These are phyloP conservation scores for Echinometra lucunter DNA, from an alignment of 53 echinoderm and acorn worm species.

Conservation along the genomic window DNA sequence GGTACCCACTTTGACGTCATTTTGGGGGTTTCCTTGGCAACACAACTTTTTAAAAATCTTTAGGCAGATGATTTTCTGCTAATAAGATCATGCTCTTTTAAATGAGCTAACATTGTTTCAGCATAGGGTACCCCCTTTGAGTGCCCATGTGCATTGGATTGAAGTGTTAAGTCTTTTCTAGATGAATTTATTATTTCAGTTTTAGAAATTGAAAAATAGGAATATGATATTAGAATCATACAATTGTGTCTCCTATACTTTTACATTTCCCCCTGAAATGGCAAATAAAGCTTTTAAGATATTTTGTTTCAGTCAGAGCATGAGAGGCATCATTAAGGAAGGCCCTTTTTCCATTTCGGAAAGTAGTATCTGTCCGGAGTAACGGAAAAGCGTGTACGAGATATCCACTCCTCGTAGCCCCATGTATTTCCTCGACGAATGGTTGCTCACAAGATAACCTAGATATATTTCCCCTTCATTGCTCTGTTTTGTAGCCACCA, in stretches of 20 bases:
- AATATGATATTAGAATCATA: background rate
- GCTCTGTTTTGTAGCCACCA: conserved; percentile 2
- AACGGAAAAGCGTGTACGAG: conserved; percentile 36
- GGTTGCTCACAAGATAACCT: conserved; percentile 39
- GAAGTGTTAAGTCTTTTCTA: too few relatives aligned
- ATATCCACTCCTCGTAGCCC: conserved; percentile 39
- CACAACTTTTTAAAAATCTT: too few relatives aligned
- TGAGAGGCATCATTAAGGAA: conserved; percentile 4
- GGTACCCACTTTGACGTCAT: too few relatives aligned
- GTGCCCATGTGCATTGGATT: too few relatives aligned
- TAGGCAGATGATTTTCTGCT: too few relatives aligned
- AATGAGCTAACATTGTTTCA: too few relatives aligned
- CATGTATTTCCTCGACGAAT: conserved; percentile 39
- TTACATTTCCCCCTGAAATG: background rate
- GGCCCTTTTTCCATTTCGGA: conserved; percentile 18
- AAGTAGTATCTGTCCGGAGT: conserved; percentile 38
- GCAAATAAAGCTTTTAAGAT: background rate
- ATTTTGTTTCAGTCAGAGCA: background rate
- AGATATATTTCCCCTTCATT: conserved; percentile 55
- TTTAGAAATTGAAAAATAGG: background rate
- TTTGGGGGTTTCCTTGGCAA: too few relatives aligned
- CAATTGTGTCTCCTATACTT: background rate
- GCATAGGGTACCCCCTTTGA: too few relatives aligned
- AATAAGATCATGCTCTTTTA: too few relatives aligned
- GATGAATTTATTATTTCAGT: background rate